Percentiles rank a stretch among this genome's conserved stretches.
Conservation (phyloP, 2,888 invertebrate genomes). For the Lepidochrysops patricia region DNA sequence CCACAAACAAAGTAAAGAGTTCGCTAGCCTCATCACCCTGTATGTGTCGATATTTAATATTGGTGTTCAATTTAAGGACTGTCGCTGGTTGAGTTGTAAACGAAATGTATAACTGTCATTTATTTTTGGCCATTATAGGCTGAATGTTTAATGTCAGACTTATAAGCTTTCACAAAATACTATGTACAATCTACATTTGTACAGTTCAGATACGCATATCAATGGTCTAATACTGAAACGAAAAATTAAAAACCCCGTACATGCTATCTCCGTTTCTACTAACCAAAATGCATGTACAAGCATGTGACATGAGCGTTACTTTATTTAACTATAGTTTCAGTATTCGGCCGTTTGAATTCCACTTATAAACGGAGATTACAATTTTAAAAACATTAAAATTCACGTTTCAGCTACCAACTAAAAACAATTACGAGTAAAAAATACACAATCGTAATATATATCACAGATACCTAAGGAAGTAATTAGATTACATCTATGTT, state of each 20-base stretch:
- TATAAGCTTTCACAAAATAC: not conserved
- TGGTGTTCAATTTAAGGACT: slow-evolving; percentile 11
- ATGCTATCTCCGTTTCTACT: too few relatives aligned
- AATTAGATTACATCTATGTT: slow-evolving; percentile 49
- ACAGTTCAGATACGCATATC: slow-evolving; percentile 31
- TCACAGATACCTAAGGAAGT: slow-evolving; percentile 71
- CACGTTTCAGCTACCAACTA: slow-evolving; percentile 9
- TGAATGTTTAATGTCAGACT: not conserved
- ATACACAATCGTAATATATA: slow-evolving; percentile 51
- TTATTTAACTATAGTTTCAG: too few relatives aligned
- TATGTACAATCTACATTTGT: slow-evolving; percentile 51
- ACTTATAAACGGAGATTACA: slow-evolving; percentile 30
- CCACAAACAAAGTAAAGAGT: not conserved
- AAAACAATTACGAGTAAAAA: slow-evolving; percentile 39
- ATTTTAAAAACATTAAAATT: slow-evolving; percentile 23
- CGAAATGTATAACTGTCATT: not conserved
- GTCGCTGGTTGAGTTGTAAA: not conserved
- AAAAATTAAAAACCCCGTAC: too few relatives aligned
- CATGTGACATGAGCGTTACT: too few relatives aligned
- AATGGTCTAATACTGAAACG: slow-evolving; percentile 23
- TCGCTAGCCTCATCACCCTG: slow-evolving; percentile 4
- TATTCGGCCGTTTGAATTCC: too few relatives aligned
- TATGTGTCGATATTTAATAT: slow-evolving; percentile 6
- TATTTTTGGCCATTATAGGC: not conserved
- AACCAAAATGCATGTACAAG: too few relatives aligned